Conservation (phyloP, 2,797 vertebrate species). For the Cephalopachus bancanus region DNA sequence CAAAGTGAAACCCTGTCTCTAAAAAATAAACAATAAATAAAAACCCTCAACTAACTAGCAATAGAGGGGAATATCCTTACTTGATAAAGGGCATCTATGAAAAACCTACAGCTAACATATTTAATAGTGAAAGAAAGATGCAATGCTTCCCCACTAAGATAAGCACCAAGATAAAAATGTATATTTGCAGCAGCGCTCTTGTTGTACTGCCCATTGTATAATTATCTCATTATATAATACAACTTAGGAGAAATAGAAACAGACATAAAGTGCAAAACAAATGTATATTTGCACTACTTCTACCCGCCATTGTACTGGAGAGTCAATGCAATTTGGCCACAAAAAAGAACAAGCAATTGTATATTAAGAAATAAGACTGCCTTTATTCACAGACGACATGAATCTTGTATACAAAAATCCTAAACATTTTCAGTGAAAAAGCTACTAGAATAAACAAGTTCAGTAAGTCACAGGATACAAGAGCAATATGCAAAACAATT, state of each 20-base stretch:
- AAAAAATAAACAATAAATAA: not conserved
- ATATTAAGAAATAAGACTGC: conserved; percentile 46
- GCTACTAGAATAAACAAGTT: not conserved
- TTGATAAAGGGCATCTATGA: not conserved
- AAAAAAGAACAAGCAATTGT: conserved; percentile 2
- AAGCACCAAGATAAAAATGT: no score
- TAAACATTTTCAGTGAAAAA: not conserved
- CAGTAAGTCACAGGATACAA: not conserved
- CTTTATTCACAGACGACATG: conserved; percentile 57
- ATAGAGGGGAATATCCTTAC: not conserved
- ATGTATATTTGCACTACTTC: not conserved
- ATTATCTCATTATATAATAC: no score
- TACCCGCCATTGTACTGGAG: not conserved
- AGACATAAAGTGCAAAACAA: not conserved
- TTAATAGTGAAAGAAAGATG: not conserved
- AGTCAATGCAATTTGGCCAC: not conserved
- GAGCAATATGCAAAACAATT: not conserved
- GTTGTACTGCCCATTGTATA: no score
- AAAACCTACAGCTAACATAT: not conserved
- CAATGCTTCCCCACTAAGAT: not conserved
- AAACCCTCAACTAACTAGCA: not conserved
- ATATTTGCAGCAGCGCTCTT: no score
- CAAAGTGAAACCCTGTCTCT: not conserved
- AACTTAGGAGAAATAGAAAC: no score
- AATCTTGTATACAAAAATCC: not conserved